Evolutionary conservation across 2,797 vertebrate species (phyloP).

Genomic region (Pogoniulus pusillus): DNA sequence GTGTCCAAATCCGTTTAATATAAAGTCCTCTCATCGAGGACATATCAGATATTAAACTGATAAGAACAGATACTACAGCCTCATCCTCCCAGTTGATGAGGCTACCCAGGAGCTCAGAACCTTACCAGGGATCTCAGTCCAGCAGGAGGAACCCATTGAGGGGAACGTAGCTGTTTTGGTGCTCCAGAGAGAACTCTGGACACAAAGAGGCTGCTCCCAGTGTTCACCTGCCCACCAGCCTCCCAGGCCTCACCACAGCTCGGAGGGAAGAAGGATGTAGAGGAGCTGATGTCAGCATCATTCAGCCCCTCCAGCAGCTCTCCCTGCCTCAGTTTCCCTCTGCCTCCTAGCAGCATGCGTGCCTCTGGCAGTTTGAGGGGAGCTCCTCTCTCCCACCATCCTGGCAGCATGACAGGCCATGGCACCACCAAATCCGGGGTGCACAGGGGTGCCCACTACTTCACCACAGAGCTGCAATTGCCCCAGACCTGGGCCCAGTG

Average conservation of each 20-base stretch:
- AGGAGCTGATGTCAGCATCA: too few relatives aligned
- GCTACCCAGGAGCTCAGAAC: fast-evolving
- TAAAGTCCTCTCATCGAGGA: too few relatives aligned
- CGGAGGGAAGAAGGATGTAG: background rate
- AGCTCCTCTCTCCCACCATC: background rate
- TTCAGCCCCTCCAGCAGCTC: background rate
- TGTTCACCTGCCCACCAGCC: background rate
- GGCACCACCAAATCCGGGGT: background rate
- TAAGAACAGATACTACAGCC: too few relatives aligned
- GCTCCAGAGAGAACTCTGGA: background rate
- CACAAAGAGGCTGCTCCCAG: fast-evolving
- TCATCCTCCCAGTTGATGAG: background rate
- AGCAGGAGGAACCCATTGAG: background rate
- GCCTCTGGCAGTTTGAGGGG: background rate
- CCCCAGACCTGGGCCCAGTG: fast-evolving
- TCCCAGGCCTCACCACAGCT: fast-evolving
- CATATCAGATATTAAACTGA: too few relatives aligned
- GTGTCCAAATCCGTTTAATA: too few relatives aligned
- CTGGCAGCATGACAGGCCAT: fast-evolving
- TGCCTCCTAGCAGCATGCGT: background rate
- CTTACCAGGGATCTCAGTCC: background rate
- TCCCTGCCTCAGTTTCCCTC: background rate
- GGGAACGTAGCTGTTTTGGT: fast-evolving
- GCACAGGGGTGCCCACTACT: fast-evolving
- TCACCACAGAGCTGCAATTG: fast-evolving